Percentiles rank a stretch among this genome's conserved stretches.
Conservation (phyloP, 2,797 vertebrate genomes). For the Pipistrellus pygmaeus region DNA sequence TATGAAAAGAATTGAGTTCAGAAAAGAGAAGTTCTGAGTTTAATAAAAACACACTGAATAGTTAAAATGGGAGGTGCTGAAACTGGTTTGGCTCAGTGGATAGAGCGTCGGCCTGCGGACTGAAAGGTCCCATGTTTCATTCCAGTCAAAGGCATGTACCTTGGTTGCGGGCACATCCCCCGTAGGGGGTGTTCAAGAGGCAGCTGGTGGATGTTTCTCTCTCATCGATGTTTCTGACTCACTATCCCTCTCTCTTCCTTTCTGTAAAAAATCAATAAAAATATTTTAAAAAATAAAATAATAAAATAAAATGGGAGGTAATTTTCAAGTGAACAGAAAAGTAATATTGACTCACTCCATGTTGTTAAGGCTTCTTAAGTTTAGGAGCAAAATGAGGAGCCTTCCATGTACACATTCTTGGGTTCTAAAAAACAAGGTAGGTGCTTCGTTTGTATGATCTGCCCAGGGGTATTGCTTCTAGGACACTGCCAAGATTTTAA, state of each 20-base stretch:
- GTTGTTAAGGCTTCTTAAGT: constrained; percentile 54
- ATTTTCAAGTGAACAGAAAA: constrained; percentile 50
- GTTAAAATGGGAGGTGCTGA: background rate
- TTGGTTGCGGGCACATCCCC: too few relatives aligned
- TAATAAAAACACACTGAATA: background rate
- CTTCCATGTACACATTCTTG: constrained; percentile 53
- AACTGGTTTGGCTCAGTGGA: too few relatives aligned
- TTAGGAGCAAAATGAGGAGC: constrained; percentile 4
- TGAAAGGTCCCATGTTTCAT: too few relatives aligned
- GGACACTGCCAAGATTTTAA: constrained; percentile 87
- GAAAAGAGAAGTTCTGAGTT: background rate
- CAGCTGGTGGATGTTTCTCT: too few relatives aligned
- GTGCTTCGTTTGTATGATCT: constrained; percentile 81
- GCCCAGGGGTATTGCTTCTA: constrained; percentile 80
- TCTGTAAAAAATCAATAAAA: too few relatives aligned
- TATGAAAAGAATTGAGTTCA: background rate
- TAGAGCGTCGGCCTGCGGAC: too few relatives aligned
- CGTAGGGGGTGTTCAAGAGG: too few relatives aligned
- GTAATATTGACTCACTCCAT: constrained; percentile 16
- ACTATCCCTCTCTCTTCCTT: too few relatives aligned
- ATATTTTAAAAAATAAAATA: too few relatives aligned
- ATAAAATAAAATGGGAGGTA: background rate
- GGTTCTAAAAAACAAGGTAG: constrained; percentile 79
- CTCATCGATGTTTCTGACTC: too few relatives aligned
- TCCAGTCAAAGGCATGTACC: too few relatives aligned